A percentile compares a stretch with the other conserved stretches of the same genome.
phyloP scores from a whole-genome alignment of 2,888 invertebrate genomes.

The Anticlea derivata region DNA sequence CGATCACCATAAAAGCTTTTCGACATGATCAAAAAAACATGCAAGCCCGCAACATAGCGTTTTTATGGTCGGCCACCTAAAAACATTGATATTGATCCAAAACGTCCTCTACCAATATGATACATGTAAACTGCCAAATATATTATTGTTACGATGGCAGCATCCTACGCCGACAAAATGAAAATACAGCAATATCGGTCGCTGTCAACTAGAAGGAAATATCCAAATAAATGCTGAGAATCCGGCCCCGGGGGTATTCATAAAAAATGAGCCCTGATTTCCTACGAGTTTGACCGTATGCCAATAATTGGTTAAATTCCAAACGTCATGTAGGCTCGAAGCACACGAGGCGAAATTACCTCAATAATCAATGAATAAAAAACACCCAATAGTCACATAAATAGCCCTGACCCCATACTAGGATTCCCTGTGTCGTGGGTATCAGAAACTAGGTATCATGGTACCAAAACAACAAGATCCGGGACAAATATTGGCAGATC shows the following conservation, averaged over 20 bases:
- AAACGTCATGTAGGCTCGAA: conserved; percentile 12
- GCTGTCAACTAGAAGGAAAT: conserved; percentile 28
- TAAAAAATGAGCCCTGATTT: conserved; percentile 25
- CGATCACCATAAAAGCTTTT: conserved; percentile 19
- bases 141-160: conserved; percentile 17
- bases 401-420: too few relatives aligned
- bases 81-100: conserved; percentile 11
- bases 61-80: conserved; percentile 2
- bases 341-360: neutral
- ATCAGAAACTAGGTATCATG: too few relatives aligned
- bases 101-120: conserved; percentile 12
- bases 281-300: conserved; percentile 27
- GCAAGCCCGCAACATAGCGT: conserved; percentile 9
- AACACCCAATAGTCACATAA: too few relatives aligned
- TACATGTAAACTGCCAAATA: conserved; percentile 18
- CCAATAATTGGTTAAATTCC: conserved; percentile 46
- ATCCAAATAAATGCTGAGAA: conserved; percentile 34
- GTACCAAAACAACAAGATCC: too few relatives aligned
- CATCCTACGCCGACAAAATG: conserved; percentile 23
- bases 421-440: too few relatives aligned
- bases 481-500: too few relatives aligned
- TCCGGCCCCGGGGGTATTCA: conserved; percentile 24
- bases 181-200: conserved; percentile 32
- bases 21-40: conserved; percentile 13
- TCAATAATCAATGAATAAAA: too few relatives aligned